Evolutionary conservation across 1,140 invertebrate genomes (phyloP).

Genomic region (Ericerus pela): DNA sequence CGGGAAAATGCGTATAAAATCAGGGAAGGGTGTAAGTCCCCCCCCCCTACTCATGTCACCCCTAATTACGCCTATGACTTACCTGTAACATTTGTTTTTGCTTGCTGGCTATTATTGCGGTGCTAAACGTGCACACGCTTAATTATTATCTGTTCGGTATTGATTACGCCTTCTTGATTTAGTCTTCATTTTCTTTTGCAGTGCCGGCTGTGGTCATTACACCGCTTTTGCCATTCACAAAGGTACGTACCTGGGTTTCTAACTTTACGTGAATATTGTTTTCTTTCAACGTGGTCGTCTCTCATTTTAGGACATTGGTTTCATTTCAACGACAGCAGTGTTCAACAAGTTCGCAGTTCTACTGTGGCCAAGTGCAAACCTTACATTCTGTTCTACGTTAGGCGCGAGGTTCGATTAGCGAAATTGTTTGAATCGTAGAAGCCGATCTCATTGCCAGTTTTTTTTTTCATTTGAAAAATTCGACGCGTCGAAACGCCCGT

Average conservation of each 20-base stretch:
- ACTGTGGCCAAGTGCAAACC: constrained; percentile 65
- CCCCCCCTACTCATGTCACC: too few species aligned
- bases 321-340: constrained; percentile 78
- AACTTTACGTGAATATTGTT: too few species aligned
- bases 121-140: too few species aligned
- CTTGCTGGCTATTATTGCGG: too few species aligned
- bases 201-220: constrained; percentile 70
- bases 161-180: too few species aligned
- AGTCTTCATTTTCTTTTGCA: constrained; percentile 30
- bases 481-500: too few species aligned
- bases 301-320: constrained; percentile 50
- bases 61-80: too few species aligned
- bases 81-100: too few species aligned
- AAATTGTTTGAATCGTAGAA: constrained; percentile 5
- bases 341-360: constrained; percentile 49
- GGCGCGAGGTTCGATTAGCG: constrained; percentile 37
- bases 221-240: constrained; percentile 71
- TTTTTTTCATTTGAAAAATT: too few species aligned
- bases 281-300: constrained; percentile 13
- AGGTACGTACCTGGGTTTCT: constrained; percentile 29
- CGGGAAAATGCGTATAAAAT: too few species aligned
- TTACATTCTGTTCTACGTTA: constrained; percentile 73
- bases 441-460: constrained; percentile 4
- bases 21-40: too few species aligned
- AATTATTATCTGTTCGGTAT: too few species aligned